These are phyloP conservation scores for Xestia c-nigrum DNA, from an alignment of 2,888 invertebrate genomes.

Conservation along the genomic window DNA sequence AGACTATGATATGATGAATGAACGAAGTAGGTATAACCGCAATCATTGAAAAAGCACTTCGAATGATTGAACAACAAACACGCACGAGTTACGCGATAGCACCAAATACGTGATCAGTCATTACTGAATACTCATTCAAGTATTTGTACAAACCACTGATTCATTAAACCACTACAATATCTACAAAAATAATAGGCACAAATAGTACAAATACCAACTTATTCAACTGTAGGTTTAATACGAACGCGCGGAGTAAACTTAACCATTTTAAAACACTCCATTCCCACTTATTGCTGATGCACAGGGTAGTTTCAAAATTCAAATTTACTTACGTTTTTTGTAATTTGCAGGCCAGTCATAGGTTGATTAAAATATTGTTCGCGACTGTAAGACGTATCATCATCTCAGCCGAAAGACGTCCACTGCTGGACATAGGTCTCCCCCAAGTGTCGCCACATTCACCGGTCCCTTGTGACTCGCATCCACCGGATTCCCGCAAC, in stretches of 20 bases:
- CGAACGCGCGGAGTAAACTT: not conserved
- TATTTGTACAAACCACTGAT: slow-evolving; percentile 6
- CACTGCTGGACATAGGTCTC: no score
- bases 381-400: no score
- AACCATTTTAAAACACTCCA: no score
- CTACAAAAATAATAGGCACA: slow-evolving; percentile 4
- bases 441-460: no score
- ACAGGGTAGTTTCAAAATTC: no score
- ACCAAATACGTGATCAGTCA: not conserved
- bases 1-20: not conserved
- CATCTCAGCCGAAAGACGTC: no score
- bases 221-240: slow-evolving; percentile 19
- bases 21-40: not conserved
- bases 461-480: no score
- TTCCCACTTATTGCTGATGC: no score
- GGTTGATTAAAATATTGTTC: no score
- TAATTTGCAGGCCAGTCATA: no score
- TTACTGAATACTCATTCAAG: slow-evolving; percentile 17
- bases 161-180: slow-evolving; percentile 13
- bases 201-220: slow-evolving; percentile 34
- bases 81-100: not conserved
- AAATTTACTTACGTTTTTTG: no score
- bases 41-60: not conserved
- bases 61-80: not conserved
- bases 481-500: no score